Conservation (phyloP, 2,113 vertebrate species). For the Paradoxurus hermaphroditus region DNA sequence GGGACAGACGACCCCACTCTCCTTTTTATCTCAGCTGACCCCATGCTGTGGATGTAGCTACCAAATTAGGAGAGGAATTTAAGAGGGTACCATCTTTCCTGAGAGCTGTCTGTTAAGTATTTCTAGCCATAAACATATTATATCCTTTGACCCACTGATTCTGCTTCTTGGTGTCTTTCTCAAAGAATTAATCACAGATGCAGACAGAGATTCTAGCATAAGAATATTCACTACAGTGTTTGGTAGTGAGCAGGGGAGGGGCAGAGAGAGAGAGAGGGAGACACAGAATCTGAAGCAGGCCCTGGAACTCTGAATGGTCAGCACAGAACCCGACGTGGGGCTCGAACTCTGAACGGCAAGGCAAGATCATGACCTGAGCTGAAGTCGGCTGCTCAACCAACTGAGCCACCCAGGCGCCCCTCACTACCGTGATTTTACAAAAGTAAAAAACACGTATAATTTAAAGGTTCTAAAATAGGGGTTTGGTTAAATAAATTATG, state of each 20-base stretch:
- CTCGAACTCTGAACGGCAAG: too few species aligned
- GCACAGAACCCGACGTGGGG: too few species aligned
- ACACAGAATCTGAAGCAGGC: too few species aligned
- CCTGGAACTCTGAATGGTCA: too few species aligned
- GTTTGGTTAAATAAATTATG: not conserved
- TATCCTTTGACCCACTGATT: not conserved
- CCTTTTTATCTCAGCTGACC: not conserved
- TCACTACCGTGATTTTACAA: not conserved
- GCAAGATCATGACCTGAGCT: too few species aligned
- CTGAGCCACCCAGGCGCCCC: too few species aligned
- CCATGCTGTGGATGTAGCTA: not conserved
- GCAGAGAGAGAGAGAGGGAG: too few species aligned
- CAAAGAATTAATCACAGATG: not conserved
- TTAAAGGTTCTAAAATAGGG: not conserved
- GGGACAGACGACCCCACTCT: not conserved
- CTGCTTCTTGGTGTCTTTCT: not conserved
- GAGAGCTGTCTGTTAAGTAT: not conserved
- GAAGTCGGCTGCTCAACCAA: too few species aligned
- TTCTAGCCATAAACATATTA: not conserved
- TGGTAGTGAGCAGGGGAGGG: too few species aligned
- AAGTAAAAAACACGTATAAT: not conserved
- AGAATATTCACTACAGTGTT: not conserved
- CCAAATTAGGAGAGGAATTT: not conserved
- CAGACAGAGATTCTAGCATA: not conserved
- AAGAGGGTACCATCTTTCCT: not conserved